Evolutionary conservation across 2,888 invertebrate species (phyloP).

Genomic region (Argyra leucocephala): DNA sequence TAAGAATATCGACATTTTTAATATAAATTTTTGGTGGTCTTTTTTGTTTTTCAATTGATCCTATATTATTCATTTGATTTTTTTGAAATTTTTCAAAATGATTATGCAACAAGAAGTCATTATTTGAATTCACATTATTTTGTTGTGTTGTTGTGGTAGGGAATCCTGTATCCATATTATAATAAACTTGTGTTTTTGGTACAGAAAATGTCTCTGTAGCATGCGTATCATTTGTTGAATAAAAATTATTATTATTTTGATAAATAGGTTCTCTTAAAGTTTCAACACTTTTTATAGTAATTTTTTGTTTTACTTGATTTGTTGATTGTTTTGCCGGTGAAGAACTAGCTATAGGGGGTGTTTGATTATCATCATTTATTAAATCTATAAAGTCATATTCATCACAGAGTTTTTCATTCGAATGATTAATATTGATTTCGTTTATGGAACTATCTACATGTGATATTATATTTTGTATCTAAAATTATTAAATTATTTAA

Average conservation of each 20-base stretch:
- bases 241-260: conserved; percentile 25
- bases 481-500: neutral
- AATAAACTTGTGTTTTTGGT: neutral
- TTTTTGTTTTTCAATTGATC: conserved; percentile 28
- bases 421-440: conserved; percentile 10
- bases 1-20: conserved; percentile 41
- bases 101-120: conserved; percentile 17
- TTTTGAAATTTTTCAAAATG: conserved; percentile 15
- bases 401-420: neutral
- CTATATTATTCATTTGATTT: conserved; percentile 2
- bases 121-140: conserved; percentile 12
- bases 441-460: neutral
- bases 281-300: conserved; percentile 41
- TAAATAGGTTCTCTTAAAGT: conserved; percentile 37
- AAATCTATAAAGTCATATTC: conserved; percentile 20
- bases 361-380: conserved; percentile 18
- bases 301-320: conserved; percentile 33
- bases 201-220: neutral
- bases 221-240: neutral
- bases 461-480: neutral
- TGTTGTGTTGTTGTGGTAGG: conserved; percentile 12
- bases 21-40: conserved; percentile 41
- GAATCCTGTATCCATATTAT: conserved; percentile 16
- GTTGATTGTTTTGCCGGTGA: conserved; percentile 16
- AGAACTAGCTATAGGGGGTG: neutral